A percentile compares a stretch with the other conserved stretches of the same genome.
Evolutionary conservation across 2,113 vertebrate genomes (phyloP).

Genomic region (Melanerpes aurifrons): DNA sequence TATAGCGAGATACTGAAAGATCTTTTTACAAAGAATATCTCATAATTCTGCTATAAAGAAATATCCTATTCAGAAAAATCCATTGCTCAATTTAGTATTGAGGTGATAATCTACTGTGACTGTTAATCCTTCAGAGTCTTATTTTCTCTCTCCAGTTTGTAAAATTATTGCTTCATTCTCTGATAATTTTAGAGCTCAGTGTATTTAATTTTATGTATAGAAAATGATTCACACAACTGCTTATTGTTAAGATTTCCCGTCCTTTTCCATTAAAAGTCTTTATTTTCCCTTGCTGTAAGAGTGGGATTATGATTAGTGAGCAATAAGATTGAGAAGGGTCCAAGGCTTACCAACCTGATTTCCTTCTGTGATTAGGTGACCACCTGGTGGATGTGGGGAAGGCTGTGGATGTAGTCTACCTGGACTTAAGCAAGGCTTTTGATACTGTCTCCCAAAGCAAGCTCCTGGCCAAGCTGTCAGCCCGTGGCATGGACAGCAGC

Average conservation of each 20-base stretch:
- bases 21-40: not conserved
- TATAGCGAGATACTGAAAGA: not conserved
- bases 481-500: no score
- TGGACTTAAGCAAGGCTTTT: no score
- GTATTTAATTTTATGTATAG: conserved; percentile 34
- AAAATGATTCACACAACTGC: conserved; percentile 1
- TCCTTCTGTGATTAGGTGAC: no score
- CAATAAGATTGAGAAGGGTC: not conserved
- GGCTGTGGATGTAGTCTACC: no score
- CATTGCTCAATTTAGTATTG: conserved; percentile 38
- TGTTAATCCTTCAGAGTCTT: conserved; percentile 52
- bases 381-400: no score
- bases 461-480: no score
- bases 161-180: conserved; percentile 42
- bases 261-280: not conserved
- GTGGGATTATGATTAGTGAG: conserved; percentile 8
- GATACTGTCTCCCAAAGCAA: no score
- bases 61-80: conserved; percentile 36
- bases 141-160: conserved; percentile 27
- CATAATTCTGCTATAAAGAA: not conserved
- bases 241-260: conserved; percentile 26
- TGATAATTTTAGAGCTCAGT: conserved; percentile 37
- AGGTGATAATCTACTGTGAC: conserved; percentile 47
- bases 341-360: no score
- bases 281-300: not conserved